phyloP scores from a whole-genome alignment of 2,797 vertebrate genomes.

The Coregonus suidteri region DNA sequence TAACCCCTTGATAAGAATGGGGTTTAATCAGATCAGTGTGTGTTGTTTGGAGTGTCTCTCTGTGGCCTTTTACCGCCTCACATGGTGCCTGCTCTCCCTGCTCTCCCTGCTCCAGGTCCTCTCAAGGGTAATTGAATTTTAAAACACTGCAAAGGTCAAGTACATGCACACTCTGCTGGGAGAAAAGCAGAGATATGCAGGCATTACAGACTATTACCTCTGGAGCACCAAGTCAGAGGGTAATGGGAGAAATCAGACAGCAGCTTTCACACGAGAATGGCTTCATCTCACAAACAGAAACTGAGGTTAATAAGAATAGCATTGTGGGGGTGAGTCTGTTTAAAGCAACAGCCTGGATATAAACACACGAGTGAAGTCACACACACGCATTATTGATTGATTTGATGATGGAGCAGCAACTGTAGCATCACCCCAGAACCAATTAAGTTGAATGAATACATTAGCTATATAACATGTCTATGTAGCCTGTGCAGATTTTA shows the following conservation, averaged over 20 bases:
- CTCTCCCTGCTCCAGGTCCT: conserved; percentile 6
- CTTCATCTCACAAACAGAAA: background rate
- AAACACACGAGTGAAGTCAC: background rate
- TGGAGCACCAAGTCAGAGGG: background rate
- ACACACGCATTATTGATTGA: background rate
- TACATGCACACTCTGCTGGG: conserved; percentile 20
- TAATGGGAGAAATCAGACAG: background rate
- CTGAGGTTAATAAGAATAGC: background rate
- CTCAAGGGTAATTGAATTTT: conserved; percentile 33
- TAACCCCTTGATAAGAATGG: background rate
- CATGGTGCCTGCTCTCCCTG: background rate
- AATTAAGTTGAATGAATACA: conserved; percentile 2
- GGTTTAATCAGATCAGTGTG: background rate
- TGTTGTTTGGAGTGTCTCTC: background rate
- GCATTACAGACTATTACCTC: conserved; percentile 22
- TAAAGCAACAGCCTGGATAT: background rate
- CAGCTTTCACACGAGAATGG: background rate
- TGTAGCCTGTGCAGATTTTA: no score
- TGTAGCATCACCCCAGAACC: background rate
- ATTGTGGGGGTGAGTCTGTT: background rate
- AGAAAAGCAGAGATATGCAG: conserved; percentile 13
- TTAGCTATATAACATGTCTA: background rate
- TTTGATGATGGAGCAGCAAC: background rate
- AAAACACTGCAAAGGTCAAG: conserved; percentile 37
- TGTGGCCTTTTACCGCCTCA: background rate